Base-by-base conservation (phyloP, 1,140 invertebrate genomes). In the Drosophila bocki region DNA sequence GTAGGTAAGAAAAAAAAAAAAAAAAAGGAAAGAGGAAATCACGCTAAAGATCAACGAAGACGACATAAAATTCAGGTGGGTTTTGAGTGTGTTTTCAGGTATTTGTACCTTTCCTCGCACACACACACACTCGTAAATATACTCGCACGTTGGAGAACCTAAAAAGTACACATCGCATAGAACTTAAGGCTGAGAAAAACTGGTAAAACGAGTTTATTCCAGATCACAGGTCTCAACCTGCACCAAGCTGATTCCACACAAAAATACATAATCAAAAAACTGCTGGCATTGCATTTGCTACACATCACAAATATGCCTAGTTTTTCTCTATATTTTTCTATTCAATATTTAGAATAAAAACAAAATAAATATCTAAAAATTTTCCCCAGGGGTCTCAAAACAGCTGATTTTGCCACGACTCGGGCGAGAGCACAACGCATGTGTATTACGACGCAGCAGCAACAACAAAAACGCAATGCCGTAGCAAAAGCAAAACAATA, bases 401-500 rank as follows among this genome's bases (percentile, higher is more conserved):
- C 76, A 78, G 76, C 76, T 78, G 76, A 71, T 78, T 78, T 78
- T 45, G 67, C 63, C 44, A 63, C 51, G 54, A 62, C 51, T 3
- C 47, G 33, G 39, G 57, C 32, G 51, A 62, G 61, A 80, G 37
- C 41, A 65, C 57, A 47, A 77, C 75, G 59, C 41, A 61, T 62
- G 60, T 56, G 60, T 62, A 29, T 44, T 29, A 29, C 60, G 35
- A 54, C 50, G 50, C 11, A n/a, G 50, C 48, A 48, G n/a, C n/a
- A 51, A 11, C 67, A 54, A 54, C 51, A 65, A 74, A 61, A 78
- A 72, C 41, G 61, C 44, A 75, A 44, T 48, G 76, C 51, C 51
- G 33, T 39, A 54, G 67, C 76, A 82, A 87, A 87, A 87, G 77
- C 84, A 87, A 87, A 87, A 87, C 84, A 87, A 87, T 88, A 87